Conservation (phyloP, 1,140 invertebrate genomes). For the Dendrolimus punctatus region DNA sequence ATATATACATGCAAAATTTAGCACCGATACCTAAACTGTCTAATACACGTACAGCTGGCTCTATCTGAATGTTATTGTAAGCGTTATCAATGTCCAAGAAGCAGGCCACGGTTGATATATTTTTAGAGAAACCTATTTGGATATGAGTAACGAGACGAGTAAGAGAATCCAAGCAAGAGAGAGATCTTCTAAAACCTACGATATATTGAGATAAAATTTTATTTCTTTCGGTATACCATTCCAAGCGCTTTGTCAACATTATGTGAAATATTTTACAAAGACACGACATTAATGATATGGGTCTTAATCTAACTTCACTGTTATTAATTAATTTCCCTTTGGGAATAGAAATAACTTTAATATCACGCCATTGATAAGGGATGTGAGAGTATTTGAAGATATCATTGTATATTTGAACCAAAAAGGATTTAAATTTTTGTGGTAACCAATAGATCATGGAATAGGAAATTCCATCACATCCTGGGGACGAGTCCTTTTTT, state of each 20-base stretch:
- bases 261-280: slow-evolving; percentile 4
- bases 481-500: slow-evolving; percentile 17
- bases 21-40: background rate
- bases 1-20: slow-evolving; percentile 2
- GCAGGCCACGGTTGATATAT: slow-evolving; percentile 8
- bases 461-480: slow-evolving; percentile 16
- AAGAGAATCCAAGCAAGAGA: slow-evolving; percentile 12
- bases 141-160: slow-evolving; percentile 6
- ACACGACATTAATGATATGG: slow-evolving; percentile 5
- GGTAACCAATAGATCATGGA: slow-evolving; percentile 11
- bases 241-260: slow-evolving; percentile 3
- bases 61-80: slow-evolving; percentile 4
- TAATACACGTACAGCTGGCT: background rate
- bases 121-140: slow-evolving; percentile 13
- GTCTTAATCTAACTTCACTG: slow-evolving; percentile 1
- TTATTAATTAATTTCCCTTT: background rate
- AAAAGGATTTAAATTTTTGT: background rate
- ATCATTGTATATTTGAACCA: slow-evolving; percentile 2
- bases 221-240: slow-evolving; percentile 8
- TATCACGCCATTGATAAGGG: slow-evolving; percentile 6
- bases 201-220: slow-evolving; percentile 1
- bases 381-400: background rate
- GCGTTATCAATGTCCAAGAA: slow-evolving; percentile 8
- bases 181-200: slow-evolving; percentile 3
- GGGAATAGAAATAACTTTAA: slow-evolving; percentile 2